A percentile compares a stretch with the other conserved stretches of the same genome.
Evolutionary conservation across 1,140 invertebrate genomes (phyloP).

Genomic region (Aporrectodea caliginosa): DNA sequence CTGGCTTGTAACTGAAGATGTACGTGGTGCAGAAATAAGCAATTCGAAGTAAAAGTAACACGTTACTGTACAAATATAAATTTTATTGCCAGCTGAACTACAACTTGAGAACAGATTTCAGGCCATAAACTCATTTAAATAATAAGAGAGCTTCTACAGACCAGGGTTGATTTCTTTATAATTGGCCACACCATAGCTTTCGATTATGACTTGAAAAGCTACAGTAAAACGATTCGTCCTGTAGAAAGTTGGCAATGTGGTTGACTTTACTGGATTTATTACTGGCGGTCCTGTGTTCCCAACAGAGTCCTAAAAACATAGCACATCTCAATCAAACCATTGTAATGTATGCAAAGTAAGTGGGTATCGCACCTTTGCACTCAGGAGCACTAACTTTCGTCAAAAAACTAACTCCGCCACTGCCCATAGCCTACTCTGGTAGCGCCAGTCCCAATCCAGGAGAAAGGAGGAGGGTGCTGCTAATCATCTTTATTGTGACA

Average conservation of each 20-base stretch:
- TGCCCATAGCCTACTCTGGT: too few relatives aligned
- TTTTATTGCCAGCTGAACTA: too few relatives aligned
- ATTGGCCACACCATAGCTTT: conserved; percentile 89
- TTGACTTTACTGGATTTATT: conserved; percentile 60
- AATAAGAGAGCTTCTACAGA: neutral
- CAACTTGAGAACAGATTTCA: too few relatives aligned
- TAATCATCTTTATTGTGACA: too few relatives aligned
- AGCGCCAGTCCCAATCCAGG: too few relatives aligned
- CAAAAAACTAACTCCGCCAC: too few relatives aligned
- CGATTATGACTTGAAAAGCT: conserved; percentile 92
- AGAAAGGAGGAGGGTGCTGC: too few relatives aligned
- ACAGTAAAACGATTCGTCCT: conserved; percentile 91
- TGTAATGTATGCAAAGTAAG: neutral
- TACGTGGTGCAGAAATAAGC: neutral
- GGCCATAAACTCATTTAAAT: neutral
- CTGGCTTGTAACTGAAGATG: neutral
- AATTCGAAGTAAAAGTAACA: neutral
- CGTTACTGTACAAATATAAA: too few relatives aligned
- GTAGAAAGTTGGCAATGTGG: conserved; percentile 89
- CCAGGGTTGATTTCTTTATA: conserved; percentile 91
- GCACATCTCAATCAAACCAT: neutral
- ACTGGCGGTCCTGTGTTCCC: neutral
- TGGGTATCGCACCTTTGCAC: neutral
- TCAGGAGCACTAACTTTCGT: neutral
- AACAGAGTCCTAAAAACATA: neutral